phyloP scores from a whole-genome alignment of 2,888 invertebrate genomes.

The Melanotus villosus region DNA sequence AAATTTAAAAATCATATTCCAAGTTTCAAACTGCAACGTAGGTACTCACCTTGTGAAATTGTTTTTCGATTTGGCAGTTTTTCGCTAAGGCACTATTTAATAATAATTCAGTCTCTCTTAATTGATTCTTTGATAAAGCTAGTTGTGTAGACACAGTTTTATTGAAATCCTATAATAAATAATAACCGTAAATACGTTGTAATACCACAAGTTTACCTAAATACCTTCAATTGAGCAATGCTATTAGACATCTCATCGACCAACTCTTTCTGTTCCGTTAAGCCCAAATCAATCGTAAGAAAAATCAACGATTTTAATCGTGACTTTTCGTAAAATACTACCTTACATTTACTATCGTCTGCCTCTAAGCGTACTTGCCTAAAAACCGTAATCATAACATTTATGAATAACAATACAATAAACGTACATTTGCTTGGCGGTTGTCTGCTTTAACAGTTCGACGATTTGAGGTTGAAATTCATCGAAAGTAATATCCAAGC shows the following conservation, averaged over 20 bases:
- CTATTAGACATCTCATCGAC: slow-evolving; percentile 62
- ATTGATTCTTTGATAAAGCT: slow-evolving; percentile 49
- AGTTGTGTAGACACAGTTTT: slow-evolving; percentile 58
- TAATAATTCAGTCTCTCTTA: slow-evolving; percentile 58
- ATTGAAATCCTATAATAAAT: slow-evolving; percentile 54
- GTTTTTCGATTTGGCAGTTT: slow-evolving; percentile 52
- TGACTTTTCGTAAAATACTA: slow-evolving; percentile 64
- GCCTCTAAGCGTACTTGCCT: slow-evolving; percentile 61
- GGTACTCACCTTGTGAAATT: slow-evolving; percentile 53
- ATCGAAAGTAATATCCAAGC: slow-evolving; percentile 63
- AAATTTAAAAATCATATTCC: no score
- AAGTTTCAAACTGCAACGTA: no score
- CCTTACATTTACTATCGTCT: slow-evolving; percentile 55
- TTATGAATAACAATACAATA: no score
- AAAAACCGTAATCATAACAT: no score
- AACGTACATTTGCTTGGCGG: slow-evolving; percentile 53
- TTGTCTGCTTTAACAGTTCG: slow-evolving; percentile 61
- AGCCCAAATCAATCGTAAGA: slow-evolving; percentile 60
- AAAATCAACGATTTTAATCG: slow-evolving; percentile 64
- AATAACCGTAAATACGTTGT: neutral
- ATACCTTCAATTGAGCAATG: slow-evolving; percentile 59
- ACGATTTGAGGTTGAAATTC: slow-evolving; percentile 64
- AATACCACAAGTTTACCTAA: slow-evolving; percentile 33
- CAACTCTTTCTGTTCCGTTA: slow-evolving; percentile 64
- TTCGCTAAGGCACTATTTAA: slow-evolving; percentile 50